Percentiles rank a stretch among this genome's conserved stretches.
Evolutionary conservation across 2,797 vertebrate species (phyloP).

Genomic region (Craterocephalus amniculus): DNA sequence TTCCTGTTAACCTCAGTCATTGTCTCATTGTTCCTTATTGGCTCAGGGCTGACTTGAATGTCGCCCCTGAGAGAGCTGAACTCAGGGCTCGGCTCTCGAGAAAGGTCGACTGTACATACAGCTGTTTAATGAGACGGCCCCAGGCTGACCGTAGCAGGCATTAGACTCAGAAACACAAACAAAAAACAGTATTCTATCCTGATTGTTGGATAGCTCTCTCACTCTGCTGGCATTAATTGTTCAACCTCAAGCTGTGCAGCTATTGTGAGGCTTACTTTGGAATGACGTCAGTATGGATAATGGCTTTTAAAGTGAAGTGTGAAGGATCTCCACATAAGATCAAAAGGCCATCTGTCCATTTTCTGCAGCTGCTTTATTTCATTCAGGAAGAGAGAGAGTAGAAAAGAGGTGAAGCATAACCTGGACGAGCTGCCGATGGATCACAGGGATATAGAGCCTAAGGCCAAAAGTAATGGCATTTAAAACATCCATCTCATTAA

Average conservation of each 20-base stretch:
- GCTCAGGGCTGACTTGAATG: conserved; percentile 47
- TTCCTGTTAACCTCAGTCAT: conserved; percentile 42
- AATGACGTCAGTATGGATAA: not conserved
- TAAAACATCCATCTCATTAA: too few relatives aligned
- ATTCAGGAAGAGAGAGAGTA: not conserved
- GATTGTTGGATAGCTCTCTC: not conserved
- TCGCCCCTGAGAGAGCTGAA: conserved; percentile 52
- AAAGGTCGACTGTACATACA: conserved; percentile 11
- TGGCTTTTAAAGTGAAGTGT: not conserved
- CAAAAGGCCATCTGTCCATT: not conserved
- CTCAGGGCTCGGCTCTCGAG: conserved; percentile 34
- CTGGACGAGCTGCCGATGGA: too few relatives aligned
- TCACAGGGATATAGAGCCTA: not conserved
- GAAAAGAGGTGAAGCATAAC: too few relatives aligned
- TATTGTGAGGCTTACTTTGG: not conserved
- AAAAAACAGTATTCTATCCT: conserved; percentile 22
- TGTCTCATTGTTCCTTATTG: conserved; percentile 42
- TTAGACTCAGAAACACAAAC: not conserved
- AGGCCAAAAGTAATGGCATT: too few relatives aligned
- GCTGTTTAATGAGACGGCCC: conserved; percentile 42
- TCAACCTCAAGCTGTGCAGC: conserved; percentile 2
- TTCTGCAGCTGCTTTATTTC: not conserved
- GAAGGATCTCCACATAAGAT: not conserved
- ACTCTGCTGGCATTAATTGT: conserved; percentile 5
- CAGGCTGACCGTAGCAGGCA: conserved; percentile 6